A percentile compares a stretch with the other conserved stretches of the same genome.
phyloP scores from a whole-genome alignment of 1,140 invertebrate species.

The Bursaphelenchus mucronatus region DNA sequence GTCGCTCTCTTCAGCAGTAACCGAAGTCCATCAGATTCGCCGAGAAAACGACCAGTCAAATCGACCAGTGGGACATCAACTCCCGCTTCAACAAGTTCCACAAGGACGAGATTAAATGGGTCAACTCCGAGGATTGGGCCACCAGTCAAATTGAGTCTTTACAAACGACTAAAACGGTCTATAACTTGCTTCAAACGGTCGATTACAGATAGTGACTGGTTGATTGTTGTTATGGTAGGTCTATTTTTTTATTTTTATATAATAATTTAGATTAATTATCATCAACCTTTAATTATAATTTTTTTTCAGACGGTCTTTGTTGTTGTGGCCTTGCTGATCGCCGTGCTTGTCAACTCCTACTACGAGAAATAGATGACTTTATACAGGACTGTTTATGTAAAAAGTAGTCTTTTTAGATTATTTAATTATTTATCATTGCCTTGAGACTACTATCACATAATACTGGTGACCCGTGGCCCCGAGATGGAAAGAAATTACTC shows the following conservation, averaged over 20 bases:
- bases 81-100: not conserved
- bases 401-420: too few relatives aligned
- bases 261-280: not conserved
- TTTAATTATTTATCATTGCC: too few relatives aligned
- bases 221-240: constrained; percentile 48
- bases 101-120: not conserved
- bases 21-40: constrained; percentile 34
- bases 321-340: constrained; percentile 43
- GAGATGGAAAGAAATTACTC: too few relatives aligned
- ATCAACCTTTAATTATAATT: constrained; percentile 13
- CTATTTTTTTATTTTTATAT: not conserved
- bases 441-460: too few relatives aligned
- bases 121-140: constrained; percentile 4
- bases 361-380: constrained; percentile 13
- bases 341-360: constrained; percentile 43
- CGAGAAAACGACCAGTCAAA: constrained; percentile 32
- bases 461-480: too few relatives aligned
- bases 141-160: constrained; percentile 45
- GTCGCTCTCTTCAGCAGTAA: constrained; percentile 40
- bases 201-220: constrained; percentile 42
- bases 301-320: constrained; percentile 50
- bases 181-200: constrained; percentile 32
- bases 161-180: constrained; percentile 32
- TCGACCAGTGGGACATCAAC: constrained; percentile 17
- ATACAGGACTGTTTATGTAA: too few relatives aligned